Evolutionary conservation across 2,888 invertebrate genomes (phyloP), one percentile per base, ranked within the genome.

Genomic region (Ectemnius lituratus): DNA sequence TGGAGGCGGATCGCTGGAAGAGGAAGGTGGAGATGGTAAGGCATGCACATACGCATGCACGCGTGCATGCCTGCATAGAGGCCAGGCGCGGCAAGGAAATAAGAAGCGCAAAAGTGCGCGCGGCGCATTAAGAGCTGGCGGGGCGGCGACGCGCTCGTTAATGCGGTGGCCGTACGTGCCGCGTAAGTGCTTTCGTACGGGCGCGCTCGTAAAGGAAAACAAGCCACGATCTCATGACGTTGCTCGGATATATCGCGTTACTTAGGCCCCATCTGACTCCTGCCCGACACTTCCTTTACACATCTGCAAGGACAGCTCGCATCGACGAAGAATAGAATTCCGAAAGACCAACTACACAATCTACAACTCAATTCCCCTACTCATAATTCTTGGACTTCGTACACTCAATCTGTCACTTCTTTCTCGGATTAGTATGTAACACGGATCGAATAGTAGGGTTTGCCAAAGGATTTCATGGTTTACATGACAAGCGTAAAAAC

Each of bases 211-310:
- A 76, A 77, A 80, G 67, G 80, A 80, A 80, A 80, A 80, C 80
- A 80, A 79, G 80, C 67, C 72, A 65, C 73, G 75, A 77, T 80
- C 77, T 80, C 77, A 77, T 73, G 80, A 80, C 75, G 80, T 60
- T 73, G 75, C n/a, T 6, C 73, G 70, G 75, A 69, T 80, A 79
- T 77, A 77, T 75, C 73, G 76, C 75, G 70, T 80, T 80, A 60
- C 80, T 80, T 80, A 80, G 77, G 74, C 75, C 80, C 66, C 37
- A 37, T 37, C 37, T 72, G 69, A 79, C 76, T 37, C 37, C 37
- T 8, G 37, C 4, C 5, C 37, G 37, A 6, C 37, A 37, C 37
- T 37, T 37, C 37, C 37, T 37, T 37, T 37, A 37, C 37, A 11
- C 37, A 11, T 11, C 37, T 37, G 37, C 37, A 37, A 37, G 37